A percentile compares a stretch with the other conserved stretches of the same genome.
Evolutionary conservation across 2,888 invertebrate genomes (phyloP).

Genomic region (Drosophila kanekoi): DNA sequence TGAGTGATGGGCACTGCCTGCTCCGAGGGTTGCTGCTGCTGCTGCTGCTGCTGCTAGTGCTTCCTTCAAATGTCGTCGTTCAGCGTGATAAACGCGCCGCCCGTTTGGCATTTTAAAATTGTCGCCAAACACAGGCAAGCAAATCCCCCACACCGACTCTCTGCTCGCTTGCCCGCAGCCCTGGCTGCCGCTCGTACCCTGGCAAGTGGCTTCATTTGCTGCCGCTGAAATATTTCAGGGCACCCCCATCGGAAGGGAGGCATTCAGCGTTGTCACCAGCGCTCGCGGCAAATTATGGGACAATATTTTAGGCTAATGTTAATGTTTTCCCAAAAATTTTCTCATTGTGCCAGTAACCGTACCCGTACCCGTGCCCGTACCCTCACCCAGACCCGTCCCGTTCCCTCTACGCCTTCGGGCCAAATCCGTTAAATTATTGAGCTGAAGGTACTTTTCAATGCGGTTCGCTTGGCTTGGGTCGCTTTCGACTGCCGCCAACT

Average conservation of each 20-base stretch:
- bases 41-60: slow-evolving; percentile 39
- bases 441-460: slow-evolving; percentile 80
- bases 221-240: slow-evolving; percentile 71
- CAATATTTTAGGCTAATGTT: slow-evolving; percentile 84
- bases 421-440: slow-evolving; percentile 83
- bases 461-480: slow-evolving; percentile 70
- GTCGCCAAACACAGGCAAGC: slow-evolving; percentile 72
- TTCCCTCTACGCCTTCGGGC: slow-evolving; percentile 53
- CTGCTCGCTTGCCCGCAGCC: slow-evolving; percentile 8
- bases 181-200: slow-evolving; percentile 24
- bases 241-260: slow-evolving; percentile 21
- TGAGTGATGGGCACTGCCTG: slow-evolving; percentile 81
- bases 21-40: slow-evolving; percentile 57
- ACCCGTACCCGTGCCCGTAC: not conserved
- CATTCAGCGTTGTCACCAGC: slow-evolving; percentile 64
- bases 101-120: slow-evolving; percentile 80
- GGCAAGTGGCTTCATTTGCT: slow-evolving; percentile 78
- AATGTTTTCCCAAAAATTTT: slow-evolving; percentile 81
- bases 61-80: slow-evolving; percentile 68
- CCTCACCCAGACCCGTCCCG: not conserved
- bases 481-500: slow-evolving; percentile 29
- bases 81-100: slow-evolving; percentile 81
- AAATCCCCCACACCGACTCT: slow-evolving; percentile 35
- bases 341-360: slow-evolving; percentile 69
- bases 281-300: slow-evolving; percentile 83